Conservation (phyloP, 2,113 vertebrate species). For the Oncorhynchus kisutch region DNA sequence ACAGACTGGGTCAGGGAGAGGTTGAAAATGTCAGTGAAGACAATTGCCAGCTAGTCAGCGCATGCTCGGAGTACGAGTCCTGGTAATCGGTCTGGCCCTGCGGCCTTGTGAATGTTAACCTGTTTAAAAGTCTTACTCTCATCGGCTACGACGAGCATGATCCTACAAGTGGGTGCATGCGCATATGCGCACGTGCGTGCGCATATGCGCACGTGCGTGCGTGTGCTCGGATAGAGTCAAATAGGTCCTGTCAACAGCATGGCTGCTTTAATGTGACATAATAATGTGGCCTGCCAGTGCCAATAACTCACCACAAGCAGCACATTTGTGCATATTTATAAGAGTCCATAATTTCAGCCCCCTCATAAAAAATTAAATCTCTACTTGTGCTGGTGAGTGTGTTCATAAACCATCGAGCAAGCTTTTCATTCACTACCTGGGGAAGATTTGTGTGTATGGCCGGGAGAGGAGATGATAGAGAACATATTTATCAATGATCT, state of each 20-base stretch:
- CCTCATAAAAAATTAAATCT: slow-evolving; percentile 64
- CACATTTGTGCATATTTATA: slow-evolving; percentile 72
- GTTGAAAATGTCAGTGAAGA: too few relatives aligned
- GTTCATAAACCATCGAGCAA: slow-evolving; percentile 51
- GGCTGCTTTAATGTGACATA: slow-evolving; percentile 71
- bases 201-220: background rate
- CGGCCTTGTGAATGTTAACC: too few relatives aligned
- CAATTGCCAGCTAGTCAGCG: too few relatives aligned
- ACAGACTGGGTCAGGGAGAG: too few relatives aligned
- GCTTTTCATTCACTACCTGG: slow-evolving; percentile 32
- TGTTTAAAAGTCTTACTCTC: too few relatives aligned
- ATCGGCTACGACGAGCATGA: too few relatives aligned
- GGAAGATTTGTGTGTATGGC: slow-evolving; percentile 20
- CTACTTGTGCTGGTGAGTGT: slow-evolving; percentile 49
- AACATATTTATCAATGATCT: background rate
- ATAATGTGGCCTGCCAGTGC: slow-evolving; percentile 69
- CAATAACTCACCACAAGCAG: slow-evolving; percentile 67
- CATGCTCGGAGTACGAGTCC: too few relatives aligned
- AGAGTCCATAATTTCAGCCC: slow-evolving; percentile 63
- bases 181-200: background rate
- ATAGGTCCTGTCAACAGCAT: slow-evolving; percentile 65
- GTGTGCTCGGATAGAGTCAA: slow-evolving; percentile 60
- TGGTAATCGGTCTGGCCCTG: too few relatives aligned
- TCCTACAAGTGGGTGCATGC: background rate
- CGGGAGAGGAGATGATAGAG: background rate